A percentile compares a stretch with the other conserved stretches of the same genome.
These are phyloP conservation scores for Patella ulyssiponensis DNA, from an alignment of 2,888 invertebrate species.

Conservation along the genomic window DNA sequence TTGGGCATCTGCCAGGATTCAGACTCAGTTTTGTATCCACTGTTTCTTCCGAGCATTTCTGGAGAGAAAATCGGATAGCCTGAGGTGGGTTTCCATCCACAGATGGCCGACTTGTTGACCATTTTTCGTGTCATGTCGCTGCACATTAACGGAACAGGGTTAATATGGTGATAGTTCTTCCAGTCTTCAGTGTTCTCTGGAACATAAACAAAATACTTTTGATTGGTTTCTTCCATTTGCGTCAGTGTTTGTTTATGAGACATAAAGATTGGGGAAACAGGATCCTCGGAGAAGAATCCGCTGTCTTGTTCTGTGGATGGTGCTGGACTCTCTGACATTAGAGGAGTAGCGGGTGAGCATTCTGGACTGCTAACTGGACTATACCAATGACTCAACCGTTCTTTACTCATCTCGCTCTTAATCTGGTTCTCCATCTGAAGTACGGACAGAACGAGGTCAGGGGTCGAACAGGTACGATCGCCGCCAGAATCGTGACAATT, in stretches of 20 bases:
- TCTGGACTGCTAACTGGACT: constrained; percentile 9
- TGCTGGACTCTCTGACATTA: constrained; percentile 9
- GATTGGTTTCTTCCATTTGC: constrained; percentile 3
- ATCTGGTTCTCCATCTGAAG: constrained; percentile 20
- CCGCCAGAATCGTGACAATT: background rate
- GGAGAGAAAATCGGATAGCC: background rate
- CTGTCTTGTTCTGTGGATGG: constrained; percentile 16
- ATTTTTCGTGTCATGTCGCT: background rate
- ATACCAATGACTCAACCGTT: background rate
- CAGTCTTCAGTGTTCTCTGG: background rate
- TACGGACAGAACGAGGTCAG: constrained; percentile 40
- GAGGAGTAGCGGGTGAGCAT: background rate
- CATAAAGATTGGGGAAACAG: constrained; percentile 13
- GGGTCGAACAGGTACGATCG: constrained; percentile 46
- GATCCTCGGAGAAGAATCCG: constrained; percentile 17
- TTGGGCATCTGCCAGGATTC: background rate
- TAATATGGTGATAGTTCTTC: constrained; percentile 2
- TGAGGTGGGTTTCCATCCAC: background rate
- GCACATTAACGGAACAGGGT: background rate
- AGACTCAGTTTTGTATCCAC: background rate
- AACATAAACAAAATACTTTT: background rate
- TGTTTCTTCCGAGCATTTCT: background rate
- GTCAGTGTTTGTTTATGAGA: background rate
- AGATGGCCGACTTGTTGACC: constrained; percentile 1
- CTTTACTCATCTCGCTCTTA: background rate